Evolutionary conservation across 2,113 vertebrate species (phyloP), one percentile per base, ranked within the genome.

Genomic region (Leptobrachium ailaonicum): DNA sequence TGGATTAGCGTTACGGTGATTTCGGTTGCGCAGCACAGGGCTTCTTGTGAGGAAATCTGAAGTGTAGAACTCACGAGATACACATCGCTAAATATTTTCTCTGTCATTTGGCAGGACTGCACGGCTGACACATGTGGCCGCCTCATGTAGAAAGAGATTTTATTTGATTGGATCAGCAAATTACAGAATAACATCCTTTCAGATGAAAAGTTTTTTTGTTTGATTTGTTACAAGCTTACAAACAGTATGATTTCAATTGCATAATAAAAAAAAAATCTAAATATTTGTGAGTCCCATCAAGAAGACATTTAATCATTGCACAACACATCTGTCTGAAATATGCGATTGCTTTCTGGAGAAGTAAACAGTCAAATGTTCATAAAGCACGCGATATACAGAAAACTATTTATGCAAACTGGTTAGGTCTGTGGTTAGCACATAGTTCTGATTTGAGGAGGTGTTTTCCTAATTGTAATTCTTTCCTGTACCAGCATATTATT

Each of bases 401-500:
- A 41, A 32, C 14, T 47, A 71, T 58, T 47, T 64, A 53, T 44
- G 32, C 11, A 14, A 41, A 71, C 58, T 50, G 42, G 43, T 56
- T 71, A 75, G 50, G 60, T 71, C 32, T 63, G 11, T 64, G 13
- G 32, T 12, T n/a, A 41, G 45, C 11, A 20, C 76, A 50, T 1
- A 71, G 63, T 71, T 5, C 62, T 62, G 11, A 14, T 53, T 41
- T 41, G 42, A n/a, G n/a, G 56, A 71, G 60, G 67, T 14, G 69
- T 13, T 71, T 78, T 43, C 50, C 20, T 10, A 41, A 2, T 62
- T 63, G 53, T 60, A 8, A 71, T 5, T 41, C 67, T 72, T 53
- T 78, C 10, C 64, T 68, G 75, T 56, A 40, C 53, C n/a, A 44
- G 75, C 41, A 60, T 14, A 60, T 45, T 60, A 60, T 44, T 69